Evolutionary conservation across 2,113 vertebrate genomes (phyloP), one percentile per base, ranked within the genome.

Genomic region (Nothocercus nigrocapillus): DNA sequence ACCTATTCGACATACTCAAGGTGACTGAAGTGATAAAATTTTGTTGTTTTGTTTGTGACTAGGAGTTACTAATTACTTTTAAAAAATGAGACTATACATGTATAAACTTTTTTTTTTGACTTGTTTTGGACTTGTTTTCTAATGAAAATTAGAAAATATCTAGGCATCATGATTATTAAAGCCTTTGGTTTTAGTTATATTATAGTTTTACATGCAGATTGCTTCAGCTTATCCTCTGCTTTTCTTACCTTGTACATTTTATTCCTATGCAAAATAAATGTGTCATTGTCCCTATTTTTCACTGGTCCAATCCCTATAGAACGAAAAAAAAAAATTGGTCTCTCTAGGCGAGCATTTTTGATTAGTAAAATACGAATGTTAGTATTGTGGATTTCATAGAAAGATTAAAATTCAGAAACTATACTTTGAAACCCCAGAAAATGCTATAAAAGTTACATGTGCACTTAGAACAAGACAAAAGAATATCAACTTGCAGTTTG

Each of bases 331-430:
- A 4, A 92, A 85, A 85, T 28, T 68, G 4, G 36, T 19, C n/a
- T 82, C 27, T 45, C 13, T 8, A 58, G 49, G 34, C 27, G 49
- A 74, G 49, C 10, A 70, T 40, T 9, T 88, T 80, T 64, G 75
- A 59, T 63, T 45, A 42, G 7, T 45, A 80, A 56, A 74, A 80
- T 32, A 24, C 28, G n/a, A 85, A 74, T 59, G 54, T 53, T 75
- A 56, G 7, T 25, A 13, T 80, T 38, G n/a, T 87, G 76, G 74
- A 24, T 32, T 80, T 44, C 21, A 59, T 3, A 49, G 45, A 28
- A 70, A 10, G 82, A 70, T 80, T 77, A 47, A 88, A 82, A 88
- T 90, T 83, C 76, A 88, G 61, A 83, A 89, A 93, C 20, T 22
- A 42, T 14, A 49, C 27, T 93, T 81, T 74, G 42, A 91, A 88